Base-by-base conservation (phyloP, 2,797 vertebrate genomes). In the Bovichtus variegatus region DNA sequence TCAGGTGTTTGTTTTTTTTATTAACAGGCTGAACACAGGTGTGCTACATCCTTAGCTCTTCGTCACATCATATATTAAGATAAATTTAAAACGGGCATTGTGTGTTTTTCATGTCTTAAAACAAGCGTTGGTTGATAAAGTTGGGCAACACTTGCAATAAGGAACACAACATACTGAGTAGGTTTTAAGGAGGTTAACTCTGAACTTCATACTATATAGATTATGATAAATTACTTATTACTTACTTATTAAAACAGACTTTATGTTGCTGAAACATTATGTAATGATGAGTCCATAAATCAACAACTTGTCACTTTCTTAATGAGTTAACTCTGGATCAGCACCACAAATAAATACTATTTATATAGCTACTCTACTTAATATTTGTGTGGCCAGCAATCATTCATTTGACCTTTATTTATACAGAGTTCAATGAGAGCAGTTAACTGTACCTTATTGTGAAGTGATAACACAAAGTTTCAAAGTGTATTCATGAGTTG, bases 1-100 rank as follows among this genome's bases (percentile, higher is more conserved):
- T 60, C 74, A 80, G 73, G 58, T 78, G 79, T 73, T 68, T 78
- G 79, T 73, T 68, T 86, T 62, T n/a, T 12, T 55, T 54, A 44
- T 61, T 72, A 82, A 78, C 27, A 64, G 27, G 47, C 16, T 74
- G 44, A 74, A 81, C 41, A 60, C 11, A 21, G 40, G 21, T 73
- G 40, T 15, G 64, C 60, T 83, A 69, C 36, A 47, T 34, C 68
- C 49, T 70, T 79, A 25, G 7, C 46, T 65, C 36, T n/a, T 38
- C 21, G 49, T 59, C 59, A 67, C 21, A 68, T 61, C 62, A 63
- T 57, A 23, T 47, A 53, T 62, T 46, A 5, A 21, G 40, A 74
- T 61, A 44, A 66, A 84, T 87, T 47, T 19, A 63, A n/a, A 60
- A 74, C 47, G 36, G 62, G 38, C 31, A 41, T 53, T 49, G 63